Conservation (phyloP, 2,113 vertebrate genomes). For the Sinocyclocheilus grahami region DNA sequence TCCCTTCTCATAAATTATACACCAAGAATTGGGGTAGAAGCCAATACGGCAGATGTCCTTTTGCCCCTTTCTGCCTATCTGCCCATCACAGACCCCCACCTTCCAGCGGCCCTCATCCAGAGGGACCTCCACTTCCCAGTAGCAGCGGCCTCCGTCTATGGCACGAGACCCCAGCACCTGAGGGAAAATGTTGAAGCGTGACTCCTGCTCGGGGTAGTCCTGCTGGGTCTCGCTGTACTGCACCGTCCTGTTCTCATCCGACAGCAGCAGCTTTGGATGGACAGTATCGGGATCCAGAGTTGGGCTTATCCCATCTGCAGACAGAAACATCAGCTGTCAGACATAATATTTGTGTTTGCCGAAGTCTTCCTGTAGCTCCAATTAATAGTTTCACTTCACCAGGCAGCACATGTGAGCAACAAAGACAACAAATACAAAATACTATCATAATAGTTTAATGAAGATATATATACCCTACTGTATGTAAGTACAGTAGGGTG, state of each 20-base stretch:
- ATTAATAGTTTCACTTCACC: neutral
- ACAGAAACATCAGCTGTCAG: neutral
- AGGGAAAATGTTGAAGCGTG: constrained; percentile 76
- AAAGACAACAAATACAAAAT: neutral
- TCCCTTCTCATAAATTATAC: constrained; percentile 69
- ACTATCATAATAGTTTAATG: neutral
- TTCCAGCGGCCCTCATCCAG: constrained; percentile 76
- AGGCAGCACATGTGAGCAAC: neutral
- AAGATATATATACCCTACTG: neutral
- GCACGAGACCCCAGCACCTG: constrained; percentile 69
- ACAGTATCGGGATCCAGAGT: constrained; percentile 73
- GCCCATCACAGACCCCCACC: constrained; percentile 74
- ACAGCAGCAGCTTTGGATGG: constrained; percentile 75
- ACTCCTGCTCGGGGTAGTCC: constrained; percentile 62
- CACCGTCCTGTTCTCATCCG: constrained; percentile 68
- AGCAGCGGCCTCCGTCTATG: constrained; percentile 65
- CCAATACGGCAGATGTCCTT: constrained; percentile 75
- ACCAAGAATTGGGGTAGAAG: constrained; percentile 77
- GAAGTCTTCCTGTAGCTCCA: neutral
- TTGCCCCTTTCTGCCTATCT: constrained; percentile 75
- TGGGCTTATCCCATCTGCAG: constrained; percentile 72
- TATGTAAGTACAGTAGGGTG: no score
- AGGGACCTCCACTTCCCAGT: constrained; percentile 76
- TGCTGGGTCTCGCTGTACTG: constrained; percentile 69
- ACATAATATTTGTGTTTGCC: neutral